Percentiles rank a stretch among this genome's conserved stretches.
These are phyloP conservation scores for Sipunculus nudus DNA, from an alignment of 2,888 invertebrate genomes.

Conservation along the genomic window DNA sequence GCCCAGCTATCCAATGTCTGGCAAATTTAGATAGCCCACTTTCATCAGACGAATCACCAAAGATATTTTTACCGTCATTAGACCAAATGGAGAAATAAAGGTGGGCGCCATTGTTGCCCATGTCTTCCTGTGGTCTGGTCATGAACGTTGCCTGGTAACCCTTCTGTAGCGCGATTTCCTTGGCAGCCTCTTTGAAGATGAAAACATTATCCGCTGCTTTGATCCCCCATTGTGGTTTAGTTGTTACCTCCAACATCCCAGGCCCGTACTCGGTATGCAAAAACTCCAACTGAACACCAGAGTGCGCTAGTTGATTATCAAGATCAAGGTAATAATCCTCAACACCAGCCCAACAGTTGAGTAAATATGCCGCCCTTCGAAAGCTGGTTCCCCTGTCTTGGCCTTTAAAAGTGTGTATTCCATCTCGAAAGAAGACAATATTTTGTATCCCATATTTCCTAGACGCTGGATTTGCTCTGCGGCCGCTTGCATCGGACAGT, in stretches of 20 bases:
- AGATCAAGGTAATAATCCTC: no score
- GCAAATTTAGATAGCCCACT: constrained; percentile 17
- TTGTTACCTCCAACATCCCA: constrained; percentile 22
- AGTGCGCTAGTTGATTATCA: neutral
- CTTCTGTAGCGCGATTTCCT: constrained; percentile 20
- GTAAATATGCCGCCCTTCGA: no score
- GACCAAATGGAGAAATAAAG: constrained; percentile 36
- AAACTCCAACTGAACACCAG: constrained; percentile 8
- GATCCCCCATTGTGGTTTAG: constrained; percentile 15
- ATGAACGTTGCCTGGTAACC: constrained; percentile 32
- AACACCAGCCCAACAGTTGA: no score
- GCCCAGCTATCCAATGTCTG: constrained; percentile 30
- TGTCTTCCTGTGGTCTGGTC: constrained; percentile 13
- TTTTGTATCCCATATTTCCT: constrained; percentile 13
- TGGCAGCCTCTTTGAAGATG: constrained; percentile 18
- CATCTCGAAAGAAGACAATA: no score
- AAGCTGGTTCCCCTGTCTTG: no score
- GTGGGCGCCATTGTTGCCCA: constrained; percentile 26
- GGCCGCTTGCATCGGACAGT: constrained; percentile 23
- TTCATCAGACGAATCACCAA: constrained; percentile 11
- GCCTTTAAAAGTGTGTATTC: no score
- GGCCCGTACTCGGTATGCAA: constrained; percentile 5
- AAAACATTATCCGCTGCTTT: constrained; percentile 16
- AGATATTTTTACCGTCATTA: constrained; percentile 7
- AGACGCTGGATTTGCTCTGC: constrained; percentile 23